Conservation (phyloP, 2,113 vertebrate species). For the Tympanuchus pallidicinctus region DNA sequence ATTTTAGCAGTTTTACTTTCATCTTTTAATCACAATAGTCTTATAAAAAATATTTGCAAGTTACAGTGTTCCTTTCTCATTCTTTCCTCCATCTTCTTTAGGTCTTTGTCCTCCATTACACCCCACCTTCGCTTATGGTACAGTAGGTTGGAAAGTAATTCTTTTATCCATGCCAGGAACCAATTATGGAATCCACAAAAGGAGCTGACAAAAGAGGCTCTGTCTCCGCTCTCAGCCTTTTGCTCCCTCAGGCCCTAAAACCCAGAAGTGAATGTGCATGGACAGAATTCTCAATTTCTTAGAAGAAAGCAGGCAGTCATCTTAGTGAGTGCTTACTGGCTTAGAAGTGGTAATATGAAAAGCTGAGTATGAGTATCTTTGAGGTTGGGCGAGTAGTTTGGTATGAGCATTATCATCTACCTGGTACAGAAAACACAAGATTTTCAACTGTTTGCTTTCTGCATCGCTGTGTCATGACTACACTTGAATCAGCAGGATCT, state of each 20-base stretch:
- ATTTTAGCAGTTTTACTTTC: not conserved
- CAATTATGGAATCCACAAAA: constrained; percentile 60
- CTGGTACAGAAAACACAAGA: not conserved
- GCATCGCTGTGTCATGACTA: not conserved
- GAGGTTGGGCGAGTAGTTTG: not conserved
- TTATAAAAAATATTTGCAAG: not conserved
- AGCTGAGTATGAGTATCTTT: constrained; percentile 11
- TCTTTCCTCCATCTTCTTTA: not conserved
- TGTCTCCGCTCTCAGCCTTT: constrained; percentile 51
- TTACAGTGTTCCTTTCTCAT: not conserved
- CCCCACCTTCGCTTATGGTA: constrained; percentile 41
- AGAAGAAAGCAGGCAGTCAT: constrained; percentile 31
- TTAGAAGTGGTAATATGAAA: constrained; percentile 31
- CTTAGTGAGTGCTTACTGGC: constrained; percentile 32
- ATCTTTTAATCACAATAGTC: not conserved
- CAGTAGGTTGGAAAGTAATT: constrained; percentile 43
- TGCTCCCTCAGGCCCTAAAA: constrained; percentile 40
- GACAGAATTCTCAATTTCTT: constrained; percentile 51
- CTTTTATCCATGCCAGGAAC: constrained; percentile 48
- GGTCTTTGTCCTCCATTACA: constrained; percentile 15
- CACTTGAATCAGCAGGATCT: not conserved
- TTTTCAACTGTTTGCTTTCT: not conserved
- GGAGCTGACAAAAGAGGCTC: constrained; percentile 57
- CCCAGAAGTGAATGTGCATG: constrained; percentile 18
- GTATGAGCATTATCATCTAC: not conserved